Evolutionary conservation across 2,113 vertebrate species (phyloP), one percentile per base, ranked within the genome.

Genomic region (Athene cunicularia): DNA sequence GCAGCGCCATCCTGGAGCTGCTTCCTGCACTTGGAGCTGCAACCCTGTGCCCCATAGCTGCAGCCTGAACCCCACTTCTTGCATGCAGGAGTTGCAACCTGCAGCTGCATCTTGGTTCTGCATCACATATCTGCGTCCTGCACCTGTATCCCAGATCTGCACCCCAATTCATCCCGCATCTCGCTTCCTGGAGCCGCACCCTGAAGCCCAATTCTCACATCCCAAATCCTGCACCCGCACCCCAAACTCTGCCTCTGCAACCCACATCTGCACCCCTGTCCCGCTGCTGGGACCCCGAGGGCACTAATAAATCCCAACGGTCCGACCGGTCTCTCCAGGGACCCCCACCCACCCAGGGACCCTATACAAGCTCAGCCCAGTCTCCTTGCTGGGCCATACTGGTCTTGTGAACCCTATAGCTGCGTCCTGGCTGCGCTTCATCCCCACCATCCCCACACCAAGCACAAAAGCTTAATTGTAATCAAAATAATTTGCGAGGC

Each of bases 251-350:
- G 22, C 37, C 5, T 32, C 64, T 50, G 11, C 16, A 12, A 17
- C 24, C 45, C 13, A 9, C 60, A 30, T 12, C 22, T 17, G 1
- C 21, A 15, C 4, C 24, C n/a, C n/a, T 21, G 1, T 21, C 41
- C 59, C 0, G 0, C 41, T 70, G 7, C 20, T 67, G 28, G 60
- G n/a, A 59, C 55, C 67, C 19, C 0, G 0, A 35, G 22, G 27
- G 10, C 30, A 14, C 56, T 28, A 37, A 56, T 11, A 18, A 22
- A 39, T 10, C 45, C 56, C 24, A 5, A 3, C 0, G 4, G 14
- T 41, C 73, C 27, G 9, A 18, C 1, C 5, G 3, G 33, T 15
- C 49, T 30, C 67, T 9, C 20, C 7, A 4, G 30, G 21, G 21
- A 6, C 11, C 12, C 35, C 39, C 71, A 70, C 4, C 24, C 30